Conservation (phyloP, 2,113 vertebrate species). For the Tichodroma muraria region DNA sequence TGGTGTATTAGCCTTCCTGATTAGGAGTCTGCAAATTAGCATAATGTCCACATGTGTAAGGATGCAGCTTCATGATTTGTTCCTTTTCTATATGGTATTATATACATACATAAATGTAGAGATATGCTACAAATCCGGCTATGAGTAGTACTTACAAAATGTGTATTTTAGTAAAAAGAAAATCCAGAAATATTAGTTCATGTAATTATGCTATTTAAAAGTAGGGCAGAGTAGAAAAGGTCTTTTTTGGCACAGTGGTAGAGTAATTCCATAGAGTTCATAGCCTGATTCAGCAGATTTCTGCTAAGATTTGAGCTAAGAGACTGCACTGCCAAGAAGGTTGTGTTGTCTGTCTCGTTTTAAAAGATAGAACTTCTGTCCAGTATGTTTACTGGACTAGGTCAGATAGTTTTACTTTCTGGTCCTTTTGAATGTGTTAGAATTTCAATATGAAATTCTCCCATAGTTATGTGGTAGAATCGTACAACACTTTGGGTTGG, state of each 20-base stretch:
- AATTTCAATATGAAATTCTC: neutral
- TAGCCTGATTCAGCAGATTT: conserved; percentile 1
- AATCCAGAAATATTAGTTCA: neutral
- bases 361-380: conserved; percentile 16
- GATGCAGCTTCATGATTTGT: neutral
- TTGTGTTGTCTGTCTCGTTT: conserved; percentile 52
- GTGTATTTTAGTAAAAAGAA: neutral
- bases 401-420: conserved; percentile 11
- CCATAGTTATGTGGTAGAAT: neutral
- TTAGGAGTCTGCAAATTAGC: conserved; percentile 16
- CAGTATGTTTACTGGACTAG: neutral
- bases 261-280: conserved; percentile 43
- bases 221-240: conserved; percentile 13
- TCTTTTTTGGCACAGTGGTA: conserved; percentile 4
- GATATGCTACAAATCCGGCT: neutral
- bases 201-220: conserved; percentile 25
- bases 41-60: neutral
- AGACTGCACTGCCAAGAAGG: neutral
- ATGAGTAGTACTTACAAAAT: neutral
- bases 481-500: neutral
- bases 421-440: neutral
- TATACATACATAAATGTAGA: neutral
- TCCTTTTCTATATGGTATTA: neutral
- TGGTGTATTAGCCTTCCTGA: conserved; percentile 40
- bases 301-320: conserved; percentile 8